phyloP scores from a whole-genome alignment of 2,888 invertebrate genomes.

The Mayetiola destructor region DNA sequence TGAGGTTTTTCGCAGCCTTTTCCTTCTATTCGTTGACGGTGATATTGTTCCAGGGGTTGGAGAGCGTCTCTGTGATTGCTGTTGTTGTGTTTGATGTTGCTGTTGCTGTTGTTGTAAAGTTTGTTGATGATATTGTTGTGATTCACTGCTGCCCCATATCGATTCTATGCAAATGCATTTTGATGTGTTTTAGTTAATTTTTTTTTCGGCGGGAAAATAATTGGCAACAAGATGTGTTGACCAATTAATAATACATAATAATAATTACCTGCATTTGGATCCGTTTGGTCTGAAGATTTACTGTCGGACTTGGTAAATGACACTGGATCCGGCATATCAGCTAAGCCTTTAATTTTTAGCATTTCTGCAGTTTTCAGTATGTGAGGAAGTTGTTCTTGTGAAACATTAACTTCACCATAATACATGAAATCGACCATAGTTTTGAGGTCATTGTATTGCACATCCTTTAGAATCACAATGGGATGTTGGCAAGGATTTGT shows the following conservation, averaged over 20 bases:
- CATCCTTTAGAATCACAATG: constrained; percentile 79
- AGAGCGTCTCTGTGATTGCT: constrained; percentile 20
- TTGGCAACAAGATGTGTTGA: too few species aligned
- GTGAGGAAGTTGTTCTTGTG: constrained; percentile 71
- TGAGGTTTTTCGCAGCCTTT: constrained; percentile 48
- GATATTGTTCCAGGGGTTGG: constrained; percentile 42
- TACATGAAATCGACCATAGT: constrained; percentile 89
- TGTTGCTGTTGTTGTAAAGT: constrained; percentile 27
- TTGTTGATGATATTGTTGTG: constrained; percentile 39
- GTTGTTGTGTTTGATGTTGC: constrained; percentile 41
- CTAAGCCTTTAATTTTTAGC: constrained; percentile 75
- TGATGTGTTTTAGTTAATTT: too few species aligned
- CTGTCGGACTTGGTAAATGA: constrained; percentile 59
- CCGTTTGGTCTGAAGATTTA: constrained; percentile 37
- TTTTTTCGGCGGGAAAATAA: too few species aligned
- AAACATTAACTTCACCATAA: constrained; percentile 82
- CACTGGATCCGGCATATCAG: constrained; percentile 70
- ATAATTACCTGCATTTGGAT: constrained; percentile 39
- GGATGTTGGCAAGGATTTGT: constrained; percentile 80
- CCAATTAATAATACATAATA: too few species aligned
- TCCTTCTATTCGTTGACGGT: constrained; percentile 46
- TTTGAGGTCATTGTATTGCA: constrained; percentile 68
- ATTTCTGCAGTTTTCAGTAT: constrained; percentile 70
- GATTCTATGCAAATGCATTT: constrained; percentile 38
- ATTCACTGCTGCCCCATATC: constrained; percentile 37